Conservation (phyloP, 2,797 vertebrate species). For the Semotilus atromaculatus region DNA sequence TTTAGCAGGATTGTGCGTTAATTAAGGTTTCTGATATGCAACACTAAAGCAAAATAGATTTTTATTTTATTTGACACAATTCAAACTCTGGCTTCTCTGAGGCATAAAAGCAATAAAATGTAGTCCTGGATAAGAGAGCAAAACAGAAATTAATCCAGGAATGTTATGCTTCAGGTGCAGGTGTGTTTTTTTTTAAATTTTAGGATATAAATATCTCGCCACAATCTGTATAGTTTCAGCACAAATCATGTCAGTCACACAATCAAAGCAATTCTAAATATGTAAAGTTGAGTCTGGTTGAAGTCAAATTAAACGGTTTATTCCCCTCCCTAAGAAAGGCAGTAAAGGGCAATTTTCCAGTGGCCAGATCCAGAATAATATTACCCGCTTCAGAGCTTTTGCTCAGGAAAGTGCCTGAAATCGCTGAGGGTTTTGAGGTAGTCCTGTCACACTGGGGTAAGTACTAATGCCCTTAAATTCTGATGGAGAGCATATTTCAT, state of each 20-base stretch:
- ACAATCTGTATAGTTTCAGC: neutral
- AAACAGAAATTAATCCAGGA: neutral
- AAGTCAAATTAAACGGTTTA: constrained; percentile 12
- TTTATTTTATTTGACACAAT: neutral
- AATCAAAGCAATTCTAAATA: neutral
- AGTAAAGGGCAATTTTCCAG: constrained; percentile 26
- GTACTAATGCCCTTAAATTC: constrained; percentile 29
- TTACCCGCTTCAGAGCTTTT: neutral
- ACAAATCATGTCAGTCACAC: neutral
- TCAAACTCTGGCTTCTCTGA: neutral
- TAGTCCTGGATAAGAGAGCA: neutral
- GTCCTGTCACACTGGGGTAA: constrained; percentile 7
- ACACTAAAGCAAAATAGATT: neutral
- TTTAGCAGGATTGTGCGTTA: neutral
- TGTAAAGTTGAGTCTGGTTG: neutral
- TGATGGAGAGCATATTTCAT: constrained; percentile 43
- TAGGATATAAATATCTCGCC: neutral
- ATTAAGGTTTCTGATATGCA: neutral
- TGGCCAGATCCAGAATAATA: constrained; percentile 16
- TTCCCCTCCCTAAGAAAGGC: neutral
- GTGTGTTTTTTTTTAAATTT: neutral
- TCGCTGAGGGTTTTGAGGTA: constrained; percentile 1
- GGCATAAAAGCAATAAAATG: neutral
- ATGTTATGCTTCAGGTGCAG: neutral
- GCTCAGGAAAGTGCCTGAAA: neutral